Conservation (phyloP, 2,888 invertebrate species). For the Brachyptera risi region DNA sequence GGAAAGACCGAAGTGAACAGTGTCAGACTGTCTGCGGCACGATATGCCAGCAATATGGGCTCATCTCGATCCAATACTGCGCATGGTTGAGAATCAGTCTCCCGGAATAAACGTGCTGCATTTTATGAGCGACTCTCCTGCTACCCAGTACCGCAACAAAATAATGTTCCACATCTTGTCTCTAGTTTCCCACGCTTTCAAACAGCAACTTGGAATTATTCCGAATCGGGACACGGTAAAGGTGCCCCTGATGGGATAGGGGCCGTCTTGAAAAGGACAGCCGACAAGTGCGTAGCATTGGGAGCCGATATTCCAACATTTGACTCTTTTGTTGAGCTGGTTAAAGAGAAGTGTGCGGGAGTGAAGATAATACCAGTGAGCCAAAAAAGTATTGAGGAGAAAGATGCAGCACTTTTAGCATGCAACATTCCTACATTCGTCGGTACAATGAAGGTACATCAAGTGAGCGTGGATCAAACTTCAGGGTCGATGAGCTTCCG, state of each 20-base stretch:
- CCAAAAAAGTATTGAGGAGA: neutral
- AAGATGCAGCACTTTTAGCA: too few relatives aligned
- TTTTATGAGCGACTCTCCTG: constrained; percentile 19
- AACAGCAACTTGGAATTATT: constrained; percentile 18
- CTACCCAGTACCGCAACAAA: too few relatives aligned
- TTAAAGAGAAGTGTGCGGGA: neutral
- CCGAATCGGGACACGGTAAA: constrained; percentile 22
- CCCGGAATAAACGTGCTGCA: constrained; percentile 4
- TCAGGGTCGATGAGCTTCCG: neutral
- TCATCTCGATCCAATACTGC: neutral
- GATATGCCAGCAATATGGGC: constrained; percentile 1
- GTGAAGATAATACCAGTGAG: neutral
- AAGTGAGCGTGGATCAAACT: neutral
- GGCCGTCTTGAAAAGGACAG: constrained; percentile 13
- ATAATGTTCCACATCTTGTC: constrained; percentile 10
- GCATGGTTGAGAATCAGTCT: neutral
- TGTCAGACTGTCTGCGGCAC: neutral
- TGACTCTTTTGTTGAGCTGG: constrained; percentile 7
- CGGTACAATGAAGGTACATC: neutral
- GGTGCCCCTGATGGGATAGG: constrained; percentile 23
- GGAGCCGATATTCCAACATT: constrained; percentile 17
- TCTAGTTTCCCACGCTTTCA: constrained; percentile 2
- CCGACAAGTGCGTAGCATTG: constrained; percentile 15
- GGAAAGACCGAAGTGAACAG: neutral
- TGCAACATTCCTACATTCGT: neutral